Evolutionary conservation across 2,113 vertebrate species (phyloP).

Genomic region (Oreochromis aureus): DNA sequence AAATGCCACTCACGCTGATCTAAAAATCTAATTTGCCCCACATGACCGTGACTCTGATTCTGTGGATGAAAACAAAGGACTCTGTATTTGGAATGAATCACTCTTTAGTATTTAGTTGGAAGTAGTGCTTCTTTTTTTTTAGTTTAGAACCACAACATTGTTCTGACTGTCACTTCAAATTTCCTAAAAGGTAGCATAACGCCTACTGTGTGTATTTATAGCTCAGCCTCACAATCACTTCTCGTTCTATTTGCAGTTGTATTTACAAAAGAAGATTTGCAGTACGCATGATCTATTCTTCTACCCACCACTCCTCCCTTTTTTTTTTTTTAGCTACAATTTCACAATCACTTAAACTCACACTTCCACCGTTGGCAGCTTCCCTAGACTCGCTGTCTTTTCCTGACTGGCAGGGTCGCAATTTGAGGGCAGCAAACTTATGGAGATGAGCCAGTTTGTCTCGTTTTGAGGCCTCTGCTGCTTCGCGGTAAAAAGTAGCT

Average conservation of each 20-base stretch:
- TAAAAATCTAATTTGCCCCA: not conserved
- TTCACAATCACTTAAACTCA: not conserved
- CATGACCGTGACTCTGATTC: not conserved
- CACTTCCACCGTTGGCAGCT: not conserved
- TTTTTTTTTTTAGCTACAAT: not conserved
- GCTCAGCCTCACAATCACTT: not conserved
- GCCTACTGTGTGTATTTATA: not conserved
- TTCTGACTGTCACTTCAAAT: not conserved
- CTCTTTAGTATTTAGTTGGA: not conserved
- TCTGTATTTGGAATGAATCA: not conserved
- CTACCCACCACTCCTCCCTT: not conserved
- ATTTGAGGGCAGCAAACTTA: not conserved
- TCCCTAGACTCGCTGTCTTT: not conserved
- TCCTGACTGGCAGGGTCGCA: not conserved
- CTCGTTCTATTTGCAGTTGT: not conserved
- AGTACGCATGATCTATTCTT: not conserved
- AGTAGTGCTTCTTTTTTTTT: not conserved
- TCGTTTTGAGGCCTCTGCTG: not conserved
- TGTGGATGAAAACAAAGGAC: not conserved
- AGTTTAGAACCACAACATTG: not conserved
- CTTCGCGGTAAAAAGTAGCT: not conserved
- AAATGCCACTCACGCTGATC: not conserved
- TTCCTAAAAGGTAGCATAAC: not conserved
- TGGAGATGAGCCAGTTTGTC: not conserved
- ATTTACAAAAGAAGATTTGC: not conserved